Conservation (phyloP, 1,140 invertebrate genomes). For the Copidosoma floridanum region DNA sequence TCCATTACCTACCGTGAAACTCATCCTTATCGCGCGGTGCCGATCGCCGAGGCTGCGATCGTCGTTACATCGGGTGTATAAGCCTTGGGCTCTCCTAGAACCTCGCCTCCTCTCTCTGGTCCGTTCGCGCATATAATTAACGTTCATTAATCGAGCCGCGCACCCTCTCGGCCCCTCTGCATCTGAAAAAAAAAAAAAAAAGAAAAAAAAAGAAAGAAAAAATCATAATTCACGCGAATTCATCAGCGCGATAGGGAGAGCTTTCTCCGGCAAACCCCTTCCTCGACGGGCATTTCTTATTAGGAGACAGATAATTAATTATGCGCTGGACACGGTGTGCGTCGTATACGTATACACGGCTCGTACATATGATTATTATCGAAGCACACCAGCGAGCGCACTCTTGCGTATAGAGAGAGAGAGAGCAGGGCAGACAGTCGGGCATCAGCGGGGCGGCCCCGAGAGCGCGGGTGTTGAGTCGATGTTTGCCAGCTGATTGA, state of each 20-base stretch:
- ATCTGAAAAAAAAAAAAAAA: too few species aligned
- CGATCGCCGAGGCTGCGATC: conserved; percentile 8
- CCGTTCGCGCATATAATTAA: conserved; percentile 23
- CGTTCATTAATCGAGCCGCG: conserved; percentile 19
- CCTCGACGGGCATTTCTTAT: conserved; percentile 32
- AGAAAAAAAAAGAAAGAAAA: too few species aligned
- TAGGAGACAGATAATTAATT: conserved; percentile 44
- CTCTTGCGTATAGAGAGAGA: conserved; percentile 42
- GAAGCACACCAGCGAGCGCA: conserved; percentile 36
- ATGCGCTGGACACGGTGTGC: conserved; percentile 46
- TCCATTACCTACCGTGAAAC: conserved; percentile 24
- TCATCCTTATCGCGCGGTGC: conserved; percentile 21
- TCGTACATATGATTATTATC: too few species aligned
- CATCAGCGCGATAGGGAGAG: conserved; percentile 2
- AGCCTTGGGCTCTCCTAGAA: not conserved
- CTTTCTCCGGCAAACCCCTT: not conserved
- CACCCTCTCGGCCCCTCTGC: not conserved
- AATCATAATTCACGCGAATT: conserved; percentile 24
- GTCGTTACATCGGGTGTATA: not conserved
- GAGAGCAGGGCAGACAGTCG: too few species aligned
- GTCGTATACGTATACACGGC: too few species aligned
- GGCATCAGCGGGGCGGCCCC: conserved; percentile 33
- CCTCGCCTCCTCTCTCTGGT: not conserved
- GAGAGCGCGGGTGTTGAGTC: conserved; percentile 51
- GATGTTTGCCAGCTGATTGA: conserved; percentile 56